Evolutionary conservation across 2,888 invertebrate genomes (phyloP).

Genomic region (Labia minor): DNA sequence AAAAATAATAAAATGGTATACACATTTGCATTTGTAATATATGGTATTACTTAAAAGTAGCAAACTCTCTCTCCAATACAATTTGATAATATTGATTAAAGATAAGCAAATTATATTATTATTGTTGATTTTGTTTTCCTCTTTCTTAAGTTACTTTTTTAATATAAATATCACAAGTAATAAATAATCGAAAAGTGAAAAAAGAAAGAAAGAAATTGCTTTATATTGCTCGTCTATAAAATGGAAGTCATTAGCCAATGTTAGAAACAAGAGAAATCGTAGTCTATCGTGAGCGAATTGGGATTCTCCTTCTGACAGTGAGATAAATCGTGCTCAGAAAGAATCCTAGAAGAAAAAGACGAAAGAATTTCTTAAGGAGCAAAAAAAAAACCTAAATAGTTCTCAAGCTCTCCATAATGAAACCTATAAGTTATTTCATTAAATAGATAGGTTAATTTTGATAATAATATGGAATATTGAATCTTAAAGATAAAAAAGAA

Average conservation of each 20-base stretch:
- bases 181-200: not conserved
- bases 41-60: too few species aligned
- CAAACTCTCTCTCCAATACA: too few species aligned
- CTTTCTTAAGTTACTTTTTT: too few species aligned
- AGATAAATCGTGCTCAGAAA: not conserved
- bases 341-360: not conserved
- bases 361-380: not conserved
- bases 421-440: not conserved
- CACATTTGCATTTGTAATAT: too few species aligned
- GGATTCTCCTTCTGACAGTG: not conserved
- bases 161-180: not conserved
- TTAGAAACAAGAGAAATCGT: not conserved
- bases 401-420: not conserved
- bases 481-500: not conserved
- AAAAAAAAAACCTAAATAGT: not conserved
- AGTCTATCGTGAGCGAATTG: slow-evolving; percentile 7
- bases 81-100: too few species aligned
- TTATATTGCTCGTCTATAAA: not conserved
- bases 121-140: too few species aligned
- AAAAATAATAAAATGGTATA: too few species aligned
- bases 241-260: not conserved
- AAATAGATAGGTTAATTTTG: not conserved
- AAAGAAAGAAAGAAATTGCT: not conserved
- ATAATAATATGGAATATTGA: too few species aligned
- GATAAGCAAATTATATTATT: too few species aligned